These are phyloP conservation scores for Teleogryllus oceanicus DNA, from an alignment of 2,888 invertebrate genomes.

Conservation along the genomic window DNA sequence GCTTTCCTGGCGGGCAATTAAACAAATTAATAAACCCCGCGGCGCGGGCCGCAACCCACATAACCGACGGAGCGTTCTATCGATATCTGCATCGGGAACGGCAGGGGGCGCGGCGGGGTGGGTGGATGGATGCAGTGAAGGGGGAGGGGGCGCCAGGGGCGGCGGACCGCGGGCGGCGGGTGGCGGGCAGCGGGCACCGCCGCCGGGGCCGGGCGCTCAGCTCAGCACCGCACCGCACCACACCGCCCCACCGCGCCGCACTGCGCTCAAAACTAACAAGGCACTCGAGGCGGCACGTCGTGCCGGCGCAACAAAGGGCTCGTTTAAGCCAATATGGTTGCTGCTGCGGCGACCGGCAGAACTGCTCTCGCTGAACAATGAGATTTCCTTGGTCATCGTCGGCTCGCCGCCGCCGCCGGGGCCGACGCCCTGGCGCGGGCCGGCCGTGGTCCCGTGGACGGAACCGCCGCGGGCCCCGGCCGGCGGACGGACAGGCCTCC, in stretches of 20 bases:
- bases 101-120: neutral
- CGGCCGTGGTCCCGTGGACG: too few relatives aligned
- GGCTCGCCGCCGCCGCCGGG: neutral
- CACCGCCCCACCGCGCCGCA: too few relatives aligned
- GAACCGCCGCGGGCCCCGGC: too few relatives aligned
- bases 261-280: neutral
- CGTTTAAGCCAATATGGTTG: constrained; percentile 18
- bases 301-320: constrained; percentile 2
- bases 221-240: neutral
- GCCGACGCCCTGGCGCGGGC: neutral
- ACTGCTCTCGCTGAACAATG: constrained; percentile 8
- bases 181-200: too few relatives aligned
- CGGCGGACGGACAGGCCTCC: too few relatives aligned
- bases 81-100: neutral
- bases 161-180: neutral
- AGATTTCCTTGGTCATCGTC: constrained; percentile 9
- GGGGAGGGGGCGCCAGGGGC: neutral
- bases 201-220: neutral
- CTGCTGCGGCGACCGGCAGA: neutral
- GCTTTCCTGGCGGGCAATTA: neutral
- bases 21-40: neutral
- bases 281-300: constrained; percentile 1
- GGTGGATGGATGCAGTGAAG: neutral
- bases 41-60: neutral
- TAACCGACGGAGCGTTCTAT: neutral